Evolutionary conservation across 2,888 invertebrate genomes (phyloP).

Genomic region (Belgica antarctica): DNA sequence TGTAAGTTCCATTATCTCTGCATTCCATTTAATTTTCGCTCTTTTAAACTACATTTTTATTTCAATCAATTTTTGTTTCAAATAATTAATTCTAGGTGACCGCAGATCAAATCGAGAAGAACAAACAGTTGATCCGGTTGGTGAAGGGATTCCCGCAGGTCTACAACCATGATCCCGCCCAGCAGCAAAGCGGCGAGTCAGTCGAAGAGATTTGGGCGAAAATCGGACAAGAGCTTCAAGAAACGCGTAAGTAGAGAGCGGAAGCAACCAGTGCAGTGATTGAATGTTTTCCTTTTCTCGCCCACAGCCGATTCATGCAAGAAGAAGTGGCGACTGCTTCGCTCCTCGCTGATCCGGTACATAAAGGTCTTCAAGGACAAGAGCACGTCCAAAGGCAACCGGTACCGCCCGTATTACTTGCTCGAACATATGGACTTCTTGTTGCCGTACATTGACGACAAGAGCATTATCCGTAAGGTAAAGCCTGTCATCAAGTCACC

Average conservation of each 20-base stretch:
- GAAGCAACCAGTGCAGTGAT: background rate
- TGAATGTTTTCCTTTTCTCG: slow-evolving; percentile 18
- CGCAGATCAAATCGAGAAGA: slow-evolving; percentile 36
- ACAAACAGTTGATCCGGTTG: slow-evolving; percentile 25
- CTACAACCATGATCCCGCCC: slow-evolving; percentile 33
- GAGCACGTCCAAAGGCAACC: slow-evolving; percentile 36
- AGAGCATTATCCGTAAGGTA: slow-evolving; percentile 22
- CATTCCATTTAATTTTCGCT: too few relatives aligned
- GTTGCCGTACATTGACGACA: slow-evolving; percentile 50
- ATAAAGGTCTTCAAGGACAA: slow-evolving; percentile 42
- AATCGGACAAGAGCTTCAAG: slow-evolving; percentile 23
- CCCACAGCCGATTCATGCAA: slow-evolving; percentile 30
- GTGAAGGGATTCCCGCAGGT: slow-evolving; percentile 31
- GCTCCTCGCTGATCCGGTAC: slow-evolving; percentile 35
- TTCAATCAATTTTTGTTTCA: too few relatives aligned
- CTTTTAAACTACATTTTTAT: too few relatives aligned
- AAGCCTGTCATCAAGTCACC: slow-evolving; percentile 23
- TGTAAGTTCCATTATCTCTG: too few relatives aligned
- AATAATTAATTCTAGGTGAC: too few relatives aligned
- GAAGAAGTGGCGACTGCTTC: slow-evolving; percentile 38
- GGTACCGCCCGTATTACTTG: slow-evolving; percentile 52
- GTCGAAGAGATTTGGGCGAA: slow-evolving; percentile 33
- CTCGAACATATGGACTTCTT: slow-evolving; percentile 55
- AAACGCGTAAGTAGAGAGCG: slow-evolving; percentile 20
- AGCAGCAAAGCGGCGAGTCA: slow-evolving; percentile 8